These are phyloP conservation scores for Pocota personata DNA, from an alignment of 2,888 invertebrate species.

Conservation along the genomic window DNA sequence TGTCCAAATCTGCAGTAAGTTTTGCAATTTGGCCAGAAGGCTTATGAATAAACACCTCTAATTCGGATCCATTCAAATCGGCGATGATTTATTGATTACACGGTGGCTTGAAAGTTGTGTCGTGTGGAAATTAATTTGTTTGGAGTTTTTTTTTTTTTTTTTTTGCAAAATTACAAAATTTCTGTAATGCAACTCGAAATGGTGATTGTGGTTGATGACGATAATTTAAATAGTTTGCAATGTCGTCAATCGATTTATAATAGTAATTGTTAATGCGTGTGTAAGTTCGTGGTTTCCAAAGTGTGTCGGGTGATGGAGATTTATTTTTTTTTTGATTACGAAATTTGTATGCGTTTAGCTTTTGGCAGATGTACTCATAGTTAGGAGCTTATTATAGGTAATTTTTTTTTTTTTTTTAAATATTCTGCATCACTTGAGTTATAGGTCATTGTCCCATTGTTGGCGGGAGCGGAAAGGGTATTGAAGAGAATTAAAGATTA, in stretches of 20 bases:
- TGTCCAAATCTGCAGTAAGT: slow-evolving; percentile 10
- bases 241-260: not conserved
- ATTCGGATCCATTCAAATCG: not conserved
- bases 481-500: too few species aligned
- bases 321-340: not conserved
- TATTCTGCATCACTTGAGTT: too few species aligned
- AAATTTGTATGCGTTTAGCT: not conserved
- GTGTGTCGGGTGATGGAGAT: too few species aligned
- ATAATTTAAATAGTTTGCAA: not conserved
- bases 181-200: not conserved
- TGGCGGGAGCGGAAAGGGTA: too few species aligned
- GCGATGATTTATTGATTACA: slow-evolving; percentile 20
- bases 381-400: too few species aligned
- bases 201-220: slow-evolving; percentile 10
- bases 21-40: slow-evolving; percentile 16
- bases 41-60: not conserved
- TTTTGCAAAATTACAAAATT: not conserved
- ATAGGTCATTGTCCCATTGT: too few species aligned
- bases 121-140: slow-evolving; percentile 6
- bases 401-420: too few species aligned
- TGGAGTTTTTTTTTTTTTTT: not conserved
- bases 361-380: not conserved
- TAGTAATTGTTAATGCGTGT: not conserved
- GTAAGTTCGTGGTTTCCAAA: not conserved
- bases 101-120: slow-evolving; percentile 3